These are phyloP conservation scores for Chirona hameri DNA, from an alignment of 2,888 invertebrate species.

Conservation along the genomic window DNA sequence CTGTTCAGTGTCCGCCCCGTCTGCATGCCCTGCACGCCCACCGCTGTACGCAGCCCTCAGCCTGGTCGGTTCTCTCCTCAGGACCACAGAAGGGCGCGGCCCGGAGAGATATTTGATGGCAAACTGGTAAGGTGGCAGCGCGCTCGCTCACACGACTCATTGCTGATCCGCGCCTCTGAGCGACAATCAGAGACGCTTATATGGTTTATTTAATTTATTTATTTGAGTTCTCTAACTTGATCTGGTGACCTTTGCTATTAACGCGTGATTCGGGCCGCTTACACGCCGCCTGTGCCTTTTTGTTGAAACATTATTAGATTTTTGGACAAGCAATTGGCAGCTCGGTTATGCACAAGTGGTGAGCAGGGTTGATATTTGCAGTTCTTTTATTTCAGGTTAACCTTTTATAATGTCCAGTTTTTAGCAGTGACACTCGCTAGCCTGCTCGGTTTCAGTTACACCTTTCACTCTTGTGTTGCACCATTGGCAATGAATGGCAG, in stretches of 20 bases:
- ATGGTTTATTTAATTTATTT: not conserved
- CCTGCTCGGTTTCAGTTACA: not conserved
- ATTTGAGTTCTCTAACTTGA: not conserved
- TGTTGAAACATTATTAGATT: too few species aligned
- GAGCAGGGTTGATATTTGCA: not conserved
- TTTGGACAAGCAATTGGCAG: too few species aligned
- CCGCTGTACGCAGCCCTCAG: not conserved
- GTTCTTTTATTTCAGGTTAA: not conserved
- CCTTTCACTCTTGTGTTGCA: not conserved
- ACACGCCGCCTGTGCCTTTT: too few species aligned
- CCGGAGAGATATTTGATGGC: slow-evolving; percentile 89
- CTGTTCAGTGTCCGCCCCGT: not conserved
- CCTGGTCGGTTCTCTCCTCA: slow-evolving; percentile 47
- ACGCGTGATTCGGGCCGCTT: not conserved
- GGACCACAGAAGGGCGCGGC: slow-evolving; percentile 88
- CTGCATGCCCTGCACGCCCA: too few species aligned
- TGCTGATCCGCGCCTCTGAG: not conserved
- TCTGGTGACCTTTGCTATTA: not conserved
- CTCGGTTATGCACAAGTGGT: not conserved
- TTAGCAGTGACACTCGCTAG: not conserved
- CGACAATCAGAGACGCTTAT: not conserved
- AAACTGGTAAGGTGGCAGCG: slow-evolving; percentile 74
- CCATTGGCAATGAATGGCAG: not conserved
- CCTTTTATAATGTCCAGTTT: not conserved
- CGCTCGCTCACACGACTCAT: not conserved